A percentile compares a stretch with the other conserved stretches of the same genome.
Evolutionary conservation across 2,797 vertebrate genomes (phyloP).

Genomic region (Heteromormyrus szaboi): DNA sequence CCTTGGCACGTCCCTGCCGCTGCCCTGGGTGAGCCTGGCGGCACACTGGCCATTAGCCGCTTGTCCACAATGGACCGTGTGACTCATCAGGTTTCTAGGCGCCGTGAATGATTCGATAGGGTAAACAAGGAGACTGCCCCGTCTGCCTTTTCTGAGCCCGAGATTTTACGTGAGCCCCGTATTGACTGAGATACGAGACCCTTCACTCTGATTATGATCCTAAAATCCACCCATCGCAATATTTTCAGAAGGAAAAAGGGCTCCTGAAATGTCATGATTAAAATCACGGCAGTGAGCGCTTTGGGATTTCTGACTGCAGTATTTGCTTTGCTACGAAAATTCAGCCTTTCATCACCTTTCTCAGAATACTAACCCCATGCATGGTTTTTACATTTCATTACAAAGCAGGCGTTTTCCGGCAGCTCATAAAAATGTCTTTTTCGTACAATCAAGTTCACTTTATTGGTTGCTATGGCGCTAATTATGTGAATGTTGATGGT

Average conservation of each 20-base stretch:
- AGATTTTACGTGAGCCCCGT: background rate
- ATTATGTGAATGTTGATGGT: slow-evolving; percentile 25
- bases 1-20: background rate
- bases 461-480: slow-evolving; percentile 26
- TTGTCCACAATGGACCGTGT: background rate
- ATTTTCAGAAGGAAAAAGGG: slow-evolving; percentile 2
- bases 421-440: slow-evolving; percentile 13
- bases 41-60: background rate
- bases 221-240: background rate
- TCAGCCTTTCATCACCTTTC: slow-evolving; percentile 22
- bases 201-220: background rate
- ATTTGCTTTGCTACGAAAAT: slow-evolving; percentile 10
- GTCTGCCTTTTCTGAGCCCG: background rate
- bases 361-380: slow-evolving; percentile 20
- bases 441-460: slow-evolving; percentile 13
- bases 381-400: slow-evolving; percentile 17
- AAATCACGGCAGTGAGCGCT: background rate
- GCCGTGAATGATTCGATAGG: too few relatives aligned
- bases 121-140: background rate
- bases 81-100: background rate
- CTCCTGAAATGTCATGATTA: background rate
- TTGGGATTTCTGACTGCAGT: background rate
- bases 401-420: background rate
- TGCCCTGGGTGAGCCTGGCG: background rate
- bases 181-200: slow-evolving; percentile 6